Evolutionary conservation across 2,888 invertebrate genomes (phyloP).

Genomic region (Drosophila longiperda): DNA sequence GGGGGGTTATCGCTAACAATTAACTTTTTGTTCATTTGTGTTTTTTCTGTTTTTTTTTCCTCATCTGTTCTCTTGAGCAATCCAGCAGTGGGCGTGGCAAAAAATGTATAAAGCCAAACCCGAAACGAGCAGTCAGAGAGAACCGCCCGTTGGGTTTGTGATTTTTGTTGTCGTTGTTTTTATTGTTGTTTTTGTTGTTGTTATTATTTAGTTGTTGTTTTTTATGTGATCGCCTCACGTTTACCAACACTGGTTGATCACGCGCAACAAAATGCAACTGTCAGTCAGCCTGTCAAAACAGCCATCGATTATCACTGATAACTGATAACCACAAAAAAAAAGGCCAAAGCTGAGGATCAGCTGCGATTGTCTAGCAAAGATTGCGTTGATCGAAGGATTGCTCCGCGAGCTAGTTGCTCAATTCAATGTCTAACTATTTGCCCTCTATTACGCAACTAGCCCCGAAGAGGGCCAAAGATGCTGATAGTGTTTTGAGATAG

Average conservation of each 20-base stretch:
- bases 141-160: constrained; percentile 46
- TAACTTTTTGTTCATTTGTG: constrained; percentile 64
- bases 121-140: constrained; percentile 63
- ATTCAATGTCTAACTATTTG: constrained; percentile 14
- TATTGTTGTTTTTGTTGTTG: constrained; percentile 13
- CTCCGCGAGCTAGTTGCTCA: neutral
- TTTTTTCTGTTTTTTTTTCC: neutral
- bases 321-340: neutral
- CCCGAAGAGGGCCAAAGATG: constrained; percentile 15
- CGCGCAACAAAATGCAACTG: constrained; percentile 40
- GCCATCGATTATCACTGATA: constrained; percentile 51
- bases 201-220: neutral
- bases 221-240: constrained; percentile 20
- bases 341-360: constrained; percentile 49
- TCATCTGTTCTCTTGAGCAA: constrained; percentile 3
- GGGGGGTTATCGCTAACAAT: constrained; percentile 64
- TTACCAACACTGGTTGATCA: constrained; percentile 58
- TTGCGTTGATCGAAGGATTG: constrained; percentile 23
- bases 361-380: constrained; percentile 28
- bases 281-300: constrained; percentile 71
- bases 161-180: constrained; percentile 24
- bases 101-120: constrained; percentile 4
- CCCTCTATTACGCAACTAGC: constrained; percentile 45
- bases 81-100: constrained; percentile 57
- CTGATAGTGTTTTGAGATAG: constrained; percentile 5